These are phyloP conservation scores for Cichladusa arquata DNA, from an alignment of 2,113 vertebrate genomes.

Conservation along the genomic window DNA sequence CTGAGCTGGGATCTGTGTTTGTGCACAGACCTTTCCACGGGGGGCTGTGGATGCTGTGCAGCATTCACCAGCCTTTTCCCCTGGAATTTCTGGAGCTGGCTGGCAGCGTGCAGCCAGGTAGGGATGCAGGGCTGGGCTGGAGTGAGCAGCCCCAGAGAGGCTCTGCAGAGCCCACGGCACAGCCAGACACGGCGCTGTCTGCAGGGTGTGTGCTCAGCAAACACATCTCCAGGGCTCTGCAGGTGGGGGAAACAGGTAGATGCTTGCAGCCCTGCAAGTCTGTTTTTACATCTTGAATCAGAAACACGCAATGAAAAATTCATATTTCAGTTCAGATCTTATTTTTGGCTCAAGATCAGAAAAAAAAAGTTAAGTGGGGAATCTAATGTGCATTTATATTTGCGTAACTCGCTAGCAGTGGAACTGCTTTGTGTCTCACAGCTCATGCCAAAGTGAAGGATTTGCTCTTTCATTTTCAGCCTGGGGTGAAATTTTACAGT, in stretches of 20 bases:
- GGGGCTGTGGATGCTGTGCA: not conserved
- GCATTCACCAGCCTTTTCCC: not conserved
- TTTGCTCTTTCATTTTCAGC: slow-evolving; percentile 71
- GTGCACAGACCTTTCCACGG: not conserved
- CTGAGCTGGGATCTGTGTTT: not conserved
- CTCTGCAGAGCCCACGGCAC: not conserved
- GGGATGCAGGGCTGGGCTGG: not conserved
- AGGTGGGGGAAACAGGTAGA: slow-evolving; percentile 11
- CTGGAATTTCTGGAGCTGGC: not conserved
- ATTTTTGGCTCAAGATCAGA: slow-evolving; percentile 64
- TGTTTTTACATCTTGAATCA: slow-evolving; percentile 50
- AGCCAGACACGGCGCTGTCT: not conserved
- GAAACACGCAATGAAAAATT: slow-evolving; percentile 60
- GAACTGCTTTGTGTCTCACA: slow-evolving; percentile 58
- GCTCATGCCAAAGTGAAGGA: slow-evolving; percentile 68
- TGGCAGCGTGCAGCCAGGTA: not conserved
- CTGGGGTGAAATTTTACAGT: slow-evolving; percentile 71
- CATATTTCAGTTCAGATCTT: slow-evolving; percentile 60
- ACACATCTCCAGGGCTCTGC: slow-evolving; percentile 16
- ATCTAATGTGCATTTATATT: slow-evolving; percentile 68
- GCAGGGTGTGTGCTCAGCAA: slow-evolving; percentile 40
- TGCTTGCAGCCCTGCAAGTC: slow-evolving; percentile 15
- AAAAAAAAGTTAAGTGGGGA: slow-evolving; percentile 61
- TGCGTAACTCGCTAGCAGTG: slow-evolving; percentile 54
- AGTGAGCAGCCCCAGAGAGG: not conserved